Conservation (phyloP, 2,888 invertebrate genomes). For the Dryococelus australis region DNA sequence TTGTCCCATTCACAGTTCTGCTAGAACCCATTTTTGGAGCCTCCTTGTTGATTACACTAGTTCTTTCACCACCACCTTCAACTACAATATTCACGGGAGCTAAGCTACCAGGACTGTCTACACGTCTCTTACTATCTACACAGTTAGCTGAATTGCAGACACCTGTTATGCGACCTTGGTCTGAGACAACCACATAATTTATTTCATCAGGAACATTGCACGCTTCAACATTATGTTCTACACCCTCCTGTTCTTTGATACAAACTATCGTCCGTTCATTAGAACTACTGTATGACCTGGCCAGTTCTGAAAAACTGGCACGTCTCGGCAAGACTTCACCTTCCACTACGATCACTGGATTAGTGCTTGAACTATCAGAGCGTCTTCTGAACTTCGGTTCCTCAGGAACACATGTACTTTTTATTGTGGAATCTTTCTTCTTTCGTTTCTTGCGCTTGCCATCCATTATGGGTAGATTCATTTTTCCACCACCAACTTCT, state of each 20-base stretch:
- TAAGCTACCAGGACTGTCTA: not conserved
- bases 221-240: not conserved
- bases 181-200: too few species aligned
- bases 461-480: constrained; percentile 52
- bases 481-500: constrained; percentile 58
- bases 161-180: not conserved
- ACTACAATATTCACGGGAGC: not conserved
- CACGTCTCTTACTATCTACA: not conserved
- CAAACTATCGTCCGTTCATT: constrained; percentile 23
- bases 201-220: not conserved
- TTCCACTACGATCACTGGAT: not conserved
- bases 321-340: constrained; percentile 16
- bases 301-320: constrained; percentile 34
- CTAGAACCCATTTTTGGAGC: not conserved
- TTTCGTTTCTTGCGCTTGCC: constrained; percentile 59
- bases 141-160: not conserved
- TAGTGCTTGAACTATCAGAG: not conserved
- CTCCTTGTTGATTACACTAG: not conserved
- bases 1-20: not conserved
- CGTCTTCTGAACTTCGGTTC: not conserved
- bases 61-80: not conserved
- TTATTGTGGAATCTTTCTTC: constrained; percentile 56
- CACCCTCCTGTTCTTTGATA: not conserved
- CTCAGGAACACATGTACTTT: not conserved
- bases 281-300: not conserved